Evolutionary conservation across 2,113 vertebrate genomes (phyloP).

Genomic region (Mormyrus iriodes): DNA sequence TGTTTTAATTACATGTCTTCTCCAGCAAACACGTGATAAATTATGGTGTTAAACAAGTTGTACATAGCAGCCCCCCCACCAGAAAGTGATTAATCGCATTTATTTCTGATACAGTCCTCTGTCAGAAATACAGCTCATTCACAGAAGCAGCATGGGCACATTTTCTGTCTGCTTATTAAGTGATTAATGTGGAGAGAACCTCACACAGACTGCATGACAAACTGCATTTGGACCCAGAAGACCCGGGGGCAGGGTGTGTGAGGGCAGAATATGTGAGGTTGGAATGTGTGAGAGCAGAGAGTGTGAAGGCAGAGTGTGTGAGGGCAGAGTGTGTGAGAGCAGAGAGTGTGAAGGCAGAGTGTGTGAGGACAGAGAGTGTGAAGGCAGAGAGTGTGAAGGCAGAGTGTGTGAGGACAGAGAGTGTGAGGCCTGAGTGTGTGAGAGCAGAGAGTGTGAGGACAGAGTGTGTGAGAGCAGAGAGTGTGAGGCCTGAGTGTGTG

Average conservation of each 20-base stretch:
- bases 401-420: background rate
- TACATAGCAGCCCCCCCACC: background rate
- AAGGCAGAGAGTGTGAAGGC: too few species aligned
- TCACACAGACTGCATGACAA: constrained; percentile 46
- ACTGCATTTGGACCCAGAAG: constrained; percentile 41
- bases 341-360: too few species aligned
- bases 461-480: too few species aligned
- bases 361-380: too few species aligned
- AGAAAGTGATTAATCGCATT: constrained; percentile 9
- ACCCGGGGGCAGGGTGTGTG: constrained; percentile 19
- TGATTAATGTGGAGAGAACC: constrained; percentile 47
- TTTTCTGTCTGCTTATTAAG: constrained; percentile 21
- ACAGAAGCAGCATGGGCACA: background rate
- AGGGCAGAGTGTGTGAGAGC: too few species aligned
- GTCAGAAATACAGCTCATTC: background rate
- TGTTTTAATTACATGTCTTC: background rate
- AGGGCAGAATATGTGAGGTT: background rate
- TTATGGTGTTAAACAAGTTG: background rate
- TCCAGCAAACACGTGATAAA: background rate
- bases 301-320: too few species aligned
- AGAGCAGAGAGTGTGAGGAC: background rate
- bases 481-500: too few species aligned
- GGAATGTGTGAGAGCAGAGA: too few species aligned
- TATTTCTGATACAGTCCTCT: background rate
- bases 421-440: background rate